phyloP scores from a whole-genome alignment of 2,888 invertebrate genomes.

The Drosophila neoperkinsi region DNA sequence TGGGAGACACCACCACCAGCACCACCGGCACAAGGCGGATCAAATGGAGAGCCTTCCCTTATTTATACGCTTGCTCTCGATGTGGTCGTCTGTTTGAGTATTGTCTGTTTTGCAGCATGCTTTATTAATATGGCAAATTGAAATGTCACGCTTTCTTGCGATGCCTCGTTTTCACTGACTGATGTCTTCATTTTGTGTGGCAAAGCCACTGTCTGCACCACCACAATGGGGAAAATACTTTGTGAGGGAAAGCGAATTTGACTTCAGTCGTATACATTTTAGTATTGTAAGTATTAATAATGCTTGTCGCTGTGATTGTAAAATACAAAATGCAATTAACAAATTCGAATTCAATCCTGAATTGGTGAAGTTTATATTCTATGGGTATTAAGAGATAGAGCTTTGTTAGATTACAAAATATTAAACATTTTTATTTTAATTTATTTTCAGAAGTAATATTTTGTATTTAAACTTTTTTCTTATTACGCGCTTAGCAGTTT shows the following conservation, averaged over 20 bases:
- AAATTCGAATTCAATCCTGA: not conserved
- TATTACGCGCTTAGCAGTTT: not conserved
- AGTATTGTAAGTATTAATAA: not conserved
- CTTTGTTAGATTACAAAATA: not conserved
- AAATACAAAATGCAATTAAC: not conserved
- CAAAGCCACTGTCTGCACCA: not conserved
- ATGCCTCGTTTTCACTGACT: constrained; percentile 13
- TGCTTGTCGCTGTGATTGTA: not conserved
- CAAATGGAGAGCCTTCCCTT: not conserved
- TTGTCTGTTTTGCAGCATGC: constrained; percentile 49
- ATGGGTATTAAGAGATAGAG: not conserved
- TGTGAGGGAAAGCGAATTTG: not conserved
- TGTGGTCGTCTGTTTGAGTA: constrained; percentile 36
- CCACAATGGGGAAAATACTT: not conserved
- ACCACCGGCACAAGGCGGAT: not conserved
- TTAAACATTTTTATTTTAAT: not conserved
- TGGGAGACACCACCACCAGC: constrained; percentile 18
- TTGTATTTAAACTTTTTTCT: not conserved
- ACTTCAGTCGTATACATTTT: not conserved
- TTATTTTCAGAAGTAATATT: not conserved
- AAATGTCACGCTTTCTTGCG: constrained; percentile 69
- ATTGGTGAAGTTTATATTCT: not conserved
- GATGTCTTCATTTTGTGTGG: constrained; percentile 19
- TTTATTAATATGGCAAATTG: constrained; percentile 78
- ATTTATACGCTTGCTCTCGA: constrained; percentile 5